Evolutionary conservation across 2,888 invertebrate genomes (phyloP), one percentile per base, ranked within the genome.

Genomic region (Oscheius sp.): DNA sequence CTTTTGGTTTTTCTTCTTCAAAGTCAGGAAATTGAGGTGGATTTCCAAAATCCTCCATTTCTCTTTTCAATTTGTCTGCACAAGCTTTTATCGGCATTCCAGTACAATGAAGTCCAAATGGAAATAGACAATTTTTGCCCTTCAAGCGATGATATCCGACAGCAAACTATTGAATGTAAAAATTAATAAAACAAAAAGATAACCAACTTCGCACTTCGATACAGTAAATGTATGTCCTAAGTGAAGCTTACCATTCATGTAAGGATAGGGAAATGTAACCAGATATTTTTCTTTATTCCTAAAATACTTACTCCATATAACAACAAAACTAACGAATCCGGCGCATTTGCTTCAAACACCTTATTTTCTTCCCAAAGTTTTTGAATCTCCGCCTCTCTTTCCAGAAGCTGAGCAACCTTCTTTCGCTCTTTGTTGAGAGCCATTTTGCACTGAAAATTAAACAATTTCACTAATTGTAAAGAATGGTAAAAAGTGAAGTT

Each of bases 1-100:
- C 82, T 63, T 73, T 80, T 63, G 72, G 90, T 82, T 80, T 91
- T 91, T 70, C 88, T 26, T 49, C 72, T 22, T 74, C 78, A 2
- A 17, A 28, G 20, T 17, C 51, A 3, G 38, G 54, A 24, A 44
- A 97, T 24, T 90, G 86, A 1, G 98, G 98, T 22, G 97, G 97
- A 87, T 89, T 93, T 0, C 98, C 98, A 89, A 90, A 98, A 8
- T 91, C 88, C 86, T 92, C 92, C 88, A 98, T 92, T 89, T 99
- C 98, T 69, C 94, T 89, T 85, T 93, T 94, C 47, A 98, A 87
- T 87, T 98, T 99, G 87, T 98, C 98, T 14, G 98, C 94, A 89
- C 96, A 96, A 0, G 97, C 96, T 88, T 96, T 97, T 71, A 98
- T 98, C 0, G 97, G 97, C 97, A 97, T 98, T 50, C 98, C 98